Base-by-base conservation (phyloP, 2,113 vertebrate species). In the Toxotes chatareus region DNA sequence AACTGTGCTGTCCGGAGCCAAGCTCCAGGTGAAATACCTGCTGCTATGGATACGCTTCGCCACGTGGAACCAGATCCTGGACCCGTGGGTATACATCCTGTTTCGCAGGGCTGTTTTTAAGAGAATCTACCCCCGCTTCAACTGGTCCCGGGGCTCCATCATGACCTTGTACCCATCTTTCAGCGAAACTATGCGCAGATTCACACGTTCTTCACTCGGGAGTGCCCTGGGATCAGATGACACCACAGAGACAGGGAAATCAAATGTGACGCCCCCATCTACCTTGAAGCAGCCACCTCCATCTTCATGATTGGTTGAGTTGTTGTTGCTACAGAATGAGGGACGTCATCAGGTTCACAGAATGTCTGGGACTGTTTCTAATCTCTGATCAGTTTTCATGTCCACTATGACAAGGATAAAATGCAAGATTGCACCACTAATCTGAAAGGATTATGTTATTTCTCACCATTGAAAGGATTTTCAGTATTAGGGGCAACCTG, bases 71-170 rank as follows among this genome's bases (percentile, higher is more conserved):
- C 98, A 99, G 95, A 97, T 99, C 92, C 93, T 99, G 49, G 98
- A 99, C 83, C 98, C 98, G 27, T 99, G 98, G 98, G 96, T 98
- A 10, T 99, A 99, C 90, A 99, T 99, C 93, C 93, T 99, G 5
- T 99, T 97, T 90, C 96, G 98, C 0, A 93, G 97, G 65, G 91
- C 98, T 0, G 95, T 99, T 59, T 90, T 99, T 53, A 95, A 93
- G 63, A 95, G 95, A 7, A 16, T 99, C 51, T 90, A 95, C 80
- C 97, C 97, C 2, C 90, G 95, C 9, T 19, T 96, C 65, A 87
- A 94, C 14, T 94, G 88, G 93, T 68, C 95, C 1, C 91, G 92
- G 1, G 64, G 92, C 73, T 97, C 96, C 76, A 89, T 97, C 70
- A 11, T 90, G 23, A 95, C 87, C 21, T 75, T 95, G 53, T 94